phyloP scores from a whole-genome alignment of 2,888 invertebrate genomes.

The Drosophila parthenogenetica region DNA sequence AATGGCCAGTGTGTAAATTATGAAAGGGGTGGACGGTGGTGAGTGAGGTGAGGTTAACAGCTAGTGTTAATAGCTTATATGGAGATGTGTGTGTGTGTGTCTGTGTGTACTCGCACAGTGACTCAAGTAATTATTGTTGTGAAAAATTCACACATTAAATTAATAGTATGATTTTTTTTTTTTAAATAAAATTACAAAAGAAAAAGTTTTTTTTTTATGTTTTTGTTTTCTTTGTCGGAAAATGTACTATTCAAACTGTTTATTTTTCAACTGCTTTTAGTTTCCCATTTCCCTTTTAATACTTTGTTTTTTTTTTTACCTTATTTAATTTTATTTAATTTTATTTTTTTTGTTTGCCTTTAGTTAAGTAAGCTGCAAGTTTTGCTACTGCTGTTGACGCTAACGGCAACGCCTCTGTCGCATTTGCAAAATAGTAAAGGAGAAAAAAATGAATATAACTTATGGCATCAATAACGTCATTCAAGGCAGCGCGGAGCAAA shows the following conservation, averaged over 20 bases:
- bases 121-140: neutral
- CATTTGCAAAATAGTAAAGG: slow-evolving; percentile 33
- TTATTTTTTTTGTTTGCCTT: slow-evolving; percentile 1
- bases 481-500: slow-evolving; percentile 7
- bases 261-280: neutral
- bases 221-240: neutral
- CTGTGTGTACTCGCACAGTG: neutral
- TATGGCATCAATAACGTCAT: slow-evolving; percentile 71
- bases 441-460: slow-evolving; percentile 26
- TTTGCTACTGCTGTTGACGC: slow-evolving; percentile 14
- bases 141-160: neutral
- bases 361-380: slow-evolving; percentile 26
- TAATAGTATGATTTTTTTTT: no score
- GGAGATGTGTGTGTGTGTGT: neutral
- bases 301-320: slow-evolving; percentile 1
- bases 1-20: neutral
- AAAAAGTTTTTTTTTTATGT: neutral
- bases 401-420: slow-evolving; percentile 27
- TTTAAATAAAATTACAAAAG: no score
- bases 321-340: slow-evolving; percentile 23
- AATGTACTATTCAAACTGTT: neutral
- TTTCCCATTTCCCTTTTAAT: neutral
- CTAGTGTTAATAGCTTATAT: neutral
- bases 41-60: neutral
- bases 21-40: no score